Evolutionary conservation across 1,140 invertebrate species (phyloP), one percentile per base, ranked within the genome.

Genomic region (Hypothenemus hampei): DNA sequence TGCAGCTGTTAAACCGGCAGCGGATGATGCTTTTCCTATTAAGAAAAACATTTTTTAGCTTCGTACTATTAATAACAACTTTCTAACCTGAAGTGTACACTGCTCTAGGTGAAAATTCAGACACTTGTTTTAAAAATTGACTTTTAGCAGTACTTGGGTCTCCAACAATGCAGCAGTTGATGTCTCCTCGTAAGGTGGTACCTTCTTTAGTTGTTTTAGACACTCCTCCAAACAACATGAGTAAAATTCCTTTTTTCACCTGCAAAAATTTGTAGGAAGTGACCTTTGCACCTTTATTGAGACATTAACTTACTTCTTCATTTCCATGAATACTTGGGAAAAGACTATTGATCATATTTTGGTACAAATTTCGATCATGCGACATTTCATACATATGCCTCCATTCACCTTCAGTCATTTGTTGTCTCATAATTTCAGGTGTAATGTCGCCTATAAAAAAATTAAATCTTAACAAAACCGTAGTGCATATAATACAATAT

Each of bases 71-170:
- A 15, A 46, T 11, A 26, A 10, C 10, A 22, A 11, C 11, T 18
- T 10, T 29, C 13, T 3, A 46, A 16, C 97, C 97, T 51, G 94
- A 98, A 0, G 97, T 99, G 68, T 99, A 99, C 15, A 99, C 87
- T 4, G 97, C 94, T 31, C 96, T 78, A 0, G 97, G 96, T 20
- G 87, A 88, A 71, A 99, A 95, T 62, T 98, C 93, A 5, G 93
- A 86, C 0, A 99, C 66, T 76, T 91, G 93, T 76, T 98, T 97
- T 6, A 99, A 75, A 54, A 99, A 83, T 71, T 99, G 96, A 3
- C 93, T 97, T 74, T 99, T 99, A 3, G 95, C 96, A 3, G 97
- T 99, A 71, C 92, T 96, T 0, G 97, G 97, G 77, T 99, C 97
- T 7, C 97, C 97, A 20, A 99, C 95, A 60, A 99, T 87, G 69